phyloP scores from a whole-genome alignment of 92 coral and sea anemone genomes.

The Siderastrea siderea region DNA sequence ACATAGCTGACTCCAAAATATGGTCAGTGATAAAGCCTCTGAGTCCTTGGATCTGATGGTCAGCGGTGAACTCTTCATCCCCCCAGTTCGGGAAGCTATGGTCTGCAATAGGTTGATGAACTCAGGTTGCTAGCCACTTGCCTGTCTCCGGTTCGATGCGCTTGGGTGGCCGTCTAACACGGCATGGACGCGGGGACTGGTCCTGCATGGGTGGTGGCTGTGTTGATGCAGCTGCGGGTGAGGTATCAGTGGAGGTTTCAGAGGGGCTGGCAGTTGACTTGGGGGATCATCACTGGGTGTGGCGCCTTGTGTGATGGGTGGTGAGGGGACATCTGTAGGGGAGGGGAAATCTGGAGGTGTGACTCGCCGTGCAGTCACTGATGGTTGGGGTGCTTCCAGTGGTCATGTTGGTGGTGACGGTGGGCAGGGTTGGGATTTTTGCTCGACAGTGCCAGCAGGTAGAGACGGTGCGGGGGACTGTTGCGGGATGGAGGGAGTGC shows the following conservation, averaged over 20 bases:
- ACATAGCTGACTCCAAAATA: no score
- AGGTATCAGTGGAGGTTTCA: constrained; percentile 66
- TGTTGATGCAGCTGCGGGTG: no score
- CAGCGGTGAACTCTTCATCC: constrained; percentile 40
- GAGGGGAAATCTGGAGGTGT: constrained; percentile 1
- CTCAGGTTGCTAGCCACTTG: constrained; percentile 63
- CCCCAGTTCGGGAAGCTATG: constrained; percentile 56
- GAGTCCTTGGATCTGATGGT: no score
- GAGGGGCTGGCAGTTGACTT: not conserved
- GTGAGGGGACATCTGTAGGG: constrained; percentile 3
- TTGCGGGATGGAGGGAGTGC: constrained; percentile 43
- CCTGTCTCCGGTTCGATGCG: no score
- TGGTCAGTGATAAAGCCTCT: no score
- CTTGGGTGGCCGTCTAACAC: no score
- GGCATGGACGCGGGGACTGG: no score
- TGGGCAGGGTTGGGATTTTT: not conserved
- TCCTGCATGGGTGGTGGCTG: no score
- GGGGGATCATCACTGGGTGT: not conserved
- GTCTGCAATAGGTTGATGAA: constrained; percentile 51
- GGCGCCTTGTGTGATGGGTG: constrained; percentile 2
- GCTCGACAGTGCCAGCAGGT: constrained; percentile 13
- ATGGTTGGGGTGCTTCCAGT: constrained; percentile 13
- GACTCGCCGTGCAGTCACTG: constrained; percentile 18
- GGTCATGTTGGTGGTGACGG: not conserved
- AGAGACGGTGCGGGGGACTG: constrained; percentile 29